These are phyloP conservation scores for Chaenodraco wilsoni DNA, from an alignment of 2,797 vertebrate genomes.

Conservation along the genomic window DNA sequence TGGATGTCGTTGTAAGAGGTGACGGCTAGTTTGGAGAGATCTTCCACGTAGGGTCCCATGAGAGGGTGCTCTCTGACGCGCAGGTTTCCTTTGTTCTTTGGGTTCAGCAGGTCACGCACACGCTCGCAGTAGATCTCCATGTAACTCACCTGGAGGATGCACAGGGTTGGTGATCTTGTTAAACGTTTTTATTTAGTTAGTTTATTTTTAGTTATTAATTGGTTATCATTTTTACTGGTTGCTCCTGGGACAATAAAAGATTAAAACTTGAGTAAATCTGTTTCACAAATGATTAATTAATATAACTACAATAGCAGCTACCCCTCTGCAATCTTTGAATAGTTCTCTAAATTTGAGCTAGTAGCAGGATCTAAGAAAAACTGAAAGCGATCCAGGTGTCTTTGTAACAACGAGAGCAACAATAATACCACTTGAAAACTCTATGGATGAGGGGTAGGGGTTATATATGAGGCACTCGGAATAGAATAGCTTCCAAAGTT, in stretches of 20 bases:
- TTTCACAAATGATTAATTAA: conserved; percentile 2
- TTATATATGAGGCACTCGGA: too few species aligned
- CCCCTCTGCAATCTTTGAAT: not conserved
- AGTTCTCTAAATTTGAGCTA: too few species aligned
- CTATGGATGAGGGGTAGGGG: too few species aligned
- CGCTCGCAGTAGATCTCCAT: conserved; percentile 99
- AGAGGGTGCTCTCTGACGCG: conserved; percentile 96
- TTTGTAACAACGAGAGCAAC: too few species aligned
- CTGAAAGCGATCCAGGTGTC: too few species aligned
- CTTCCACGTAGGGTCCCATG: conserved; percentile 96
- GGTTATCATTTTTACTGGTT: not conserved
- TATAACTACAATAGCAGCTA: not conserved
- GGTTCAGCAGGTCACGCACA: conserved; percentile 95
- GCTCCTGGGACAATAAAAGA: not conserved
- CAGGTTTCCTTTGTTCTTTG: conserved; percentile 98
- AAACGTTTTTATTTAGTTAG: not conserved
- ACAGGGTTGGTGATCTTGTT: not conserved
- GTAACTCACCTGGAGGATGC: conserved; percentile 91
- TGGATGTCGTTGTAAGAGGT: conserved; percentile 98
- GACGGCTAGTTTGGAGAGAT: conserved; percentile 97
- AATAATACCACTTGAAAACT: too few species aligned
- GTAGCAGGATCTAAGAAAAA: too few species aligned
- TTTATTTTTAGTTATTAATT: not conserved
- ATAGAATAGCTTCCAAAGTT: too few species aligned
- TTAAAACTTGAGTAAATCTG: not conserved